Evolutionary conservation across 2,797 vertebrate genomes (phyloP), one percentile per base, ranked within the genome.

Genomic region (Acanthopagrus latus): DNA sequence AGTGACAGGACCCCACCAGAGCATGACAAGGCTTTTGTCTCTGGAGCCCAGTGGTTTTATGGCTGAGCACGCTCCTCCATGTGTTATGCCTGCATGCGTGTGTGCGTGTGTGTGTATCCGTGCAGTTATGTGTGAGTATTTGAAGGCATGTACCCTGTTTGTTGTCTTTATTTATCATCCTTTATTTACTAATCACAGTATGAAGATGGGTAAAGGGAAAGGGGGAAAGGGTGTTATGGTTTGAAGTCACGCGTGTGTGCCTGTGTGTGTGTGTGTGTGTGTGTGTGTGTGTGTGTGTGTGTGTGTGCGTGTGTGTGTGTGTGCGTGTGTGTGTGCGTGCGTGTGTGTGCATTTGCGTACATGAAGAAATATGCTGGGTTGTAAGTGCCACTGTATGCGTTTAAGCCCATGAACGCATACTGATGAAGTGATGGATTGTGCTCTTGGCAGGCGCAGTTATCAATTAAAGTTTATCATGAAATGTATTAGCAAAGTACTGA

Each of bases 21-120:
- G 93, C 93, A 93, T 93, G 94, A 94, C 94, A 91, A 88, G 93
- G 91, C 93, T 93, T 94, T 95, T 94, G 94, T 95, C 92, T 93
- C 89, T 92, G 91, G 92, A 94, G 92, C 93, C 91, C 91, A 87
- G 84, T 87, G 91, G 89, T 93, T 93, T 95, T 86, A 91, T 92
- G 90, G 88, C 87, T 87, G 86, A 85, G 76, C 74, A 83, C n/a
- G 47, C 63, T 78, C 67, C 29, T 60, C 62, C 81, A 84, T 84
- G 64, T 65, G 38, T 77, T 57, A 56, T 74, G 54, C 25, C 11
- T 58, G 68, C 76, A 62, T 67, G 59, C 64, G 57, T 63, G 23
- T 51, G 44, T 64, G 23, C 33, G 47, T 70, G 72, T 62, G 68
- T 75, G 68, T 75, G 56, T 71, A 23, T 48, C 0, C 0, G 1